These are phyloP conservation scores for Plebejus argus DNA, from an alignment of 2,888 invertebrate species.

Conservation along the genomic window DNA sequence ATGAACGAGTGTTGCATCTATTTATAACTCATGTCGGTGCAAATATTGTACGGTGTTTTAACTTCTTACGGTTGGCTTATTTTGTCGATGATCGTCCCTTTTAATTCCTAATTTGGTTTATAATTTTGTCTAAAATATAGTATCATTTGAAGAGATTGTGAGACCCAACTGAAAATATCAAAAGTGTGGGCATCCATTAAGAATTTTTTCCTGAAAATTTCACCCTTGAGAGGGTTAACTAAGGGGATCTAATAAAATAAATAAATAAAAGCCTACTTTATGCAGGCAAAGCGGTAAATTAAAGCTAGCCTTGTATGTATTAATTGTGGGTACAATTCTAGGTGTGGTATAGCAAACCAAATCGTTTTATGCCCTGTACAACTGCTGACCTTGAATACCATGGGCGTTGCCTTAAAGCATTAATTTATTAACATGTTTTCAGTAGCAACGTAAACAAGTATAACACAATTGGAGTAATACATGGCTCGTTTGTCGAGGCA, in stretches of 20 bases:
- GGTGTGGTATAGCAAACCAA: constrained; percentile 70
- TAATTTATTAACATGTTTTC: constrained; percentile 26
- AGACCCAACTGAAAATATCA: too few species aligned
- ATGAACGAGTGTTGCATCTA: constrained; percentile 66
- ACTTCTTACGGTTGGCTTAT: background rate
- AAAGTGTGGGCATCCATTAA: background rate
- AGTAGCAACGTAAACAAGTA: constrained; percentile 15
- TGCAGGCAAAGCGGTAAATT: background rate
- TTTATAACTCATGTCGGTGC: constrained; percentile 57
- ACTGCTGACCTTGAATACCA: constrained; percentile 51
- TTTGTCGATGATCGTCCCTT: background rate
- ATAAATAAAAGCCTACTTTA: too few species aligned
- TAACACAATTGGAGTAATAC: constrained; percentile 11
- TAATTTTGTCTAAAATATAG: too few species aligned
- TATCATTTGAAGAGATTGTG: too few species aligned
- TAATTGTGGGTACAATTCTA: constrained; percentile 45
- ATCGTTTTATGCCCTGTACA: constrained; percentile 53
- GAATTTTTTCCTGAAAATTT: too few species aligned
- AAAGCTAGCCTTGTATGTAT: background rate
- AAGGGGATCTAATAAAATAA: background rate
- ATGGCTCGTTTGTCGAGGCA: background rate
- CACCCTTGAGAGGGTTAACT: background rate
- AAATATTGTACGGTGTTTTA: background rate
- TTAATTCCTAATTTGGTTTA: background rate
- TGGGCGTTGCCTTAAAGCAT: constrained; percentile 22